These are phyloP conservation scores for Myxocyprinus asiaticus DNA, from an alignment of 2,113 vertebrate genomes.

Conservation along the genomic window DNA sequence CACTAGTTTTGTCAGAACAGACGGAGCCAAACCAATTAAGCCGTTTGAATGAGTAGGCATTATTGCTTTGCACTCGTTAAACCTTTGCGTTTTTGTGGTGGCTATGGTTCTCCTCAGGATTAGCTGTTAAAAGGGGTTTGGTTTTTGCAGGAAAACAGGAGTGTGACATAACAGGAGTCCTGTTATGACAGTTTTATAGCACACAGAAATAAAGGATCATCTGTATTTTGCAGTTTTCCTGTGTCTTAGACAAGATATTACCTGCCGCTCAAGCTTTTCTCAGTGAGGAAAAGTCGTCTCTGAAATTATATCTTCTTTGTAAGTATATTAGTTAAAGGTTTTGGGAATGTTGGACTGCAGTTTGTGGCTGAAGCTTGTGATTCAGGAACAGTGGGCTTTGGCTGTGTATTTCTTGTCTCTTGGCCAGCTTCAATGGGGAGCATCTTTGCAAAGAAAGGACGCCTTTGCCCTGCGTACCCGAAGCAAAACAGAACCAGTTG, in stretches of 20 bases:
- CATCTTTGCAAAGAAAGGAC: constrained; percentile 34
- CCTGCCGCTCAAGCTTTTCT: background rate
- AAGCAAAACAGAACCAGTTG: constrained; percentile 37
- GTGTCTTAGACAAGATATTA: background rate
- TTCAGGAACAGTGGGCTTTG: constrained; percentile 32
- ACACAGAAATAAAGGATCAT: background rate
- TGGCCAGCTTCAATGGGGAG: constrained; percentile 31
- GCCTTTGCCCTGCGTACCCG: constrained; percentile 38
- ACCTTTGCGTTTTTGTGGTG: constrained; percentile 43
- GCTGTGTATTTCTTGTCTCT: constrained; percentile 29
- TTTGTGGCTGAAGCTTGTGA: background rate
- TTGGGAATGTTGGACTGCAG: background rate
- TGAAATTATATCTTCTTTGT: background rate
- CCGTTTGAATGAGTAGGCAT: constrained; percentile 51
- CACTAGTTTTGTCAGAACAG: constrained; percentile 53
- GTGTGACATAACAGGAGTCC: background rate
- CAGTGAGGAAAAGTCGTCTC: too few relatives aligned
- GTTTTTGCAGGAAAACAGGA: too few relatives aligned
- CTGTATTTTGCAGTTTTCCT: background rate
- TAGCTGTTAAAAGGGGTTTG: constrained; percentile 41
- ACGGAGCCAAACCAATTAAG: constrained; percentile 57
- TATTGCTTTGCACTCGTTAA: constrained; percentile 60
- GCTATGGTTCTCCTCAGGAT: constrained; percentile 51
- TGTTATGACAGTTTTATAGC: constrained; percentile 38
- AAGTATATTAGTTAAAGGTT: constrained; percentile 1